Percentiles rank a stretch among this genome's conserved stretches.
Conservation (phyloP, 2,113 vertebrate species). For the Oceanodroma tethys region DNA sequence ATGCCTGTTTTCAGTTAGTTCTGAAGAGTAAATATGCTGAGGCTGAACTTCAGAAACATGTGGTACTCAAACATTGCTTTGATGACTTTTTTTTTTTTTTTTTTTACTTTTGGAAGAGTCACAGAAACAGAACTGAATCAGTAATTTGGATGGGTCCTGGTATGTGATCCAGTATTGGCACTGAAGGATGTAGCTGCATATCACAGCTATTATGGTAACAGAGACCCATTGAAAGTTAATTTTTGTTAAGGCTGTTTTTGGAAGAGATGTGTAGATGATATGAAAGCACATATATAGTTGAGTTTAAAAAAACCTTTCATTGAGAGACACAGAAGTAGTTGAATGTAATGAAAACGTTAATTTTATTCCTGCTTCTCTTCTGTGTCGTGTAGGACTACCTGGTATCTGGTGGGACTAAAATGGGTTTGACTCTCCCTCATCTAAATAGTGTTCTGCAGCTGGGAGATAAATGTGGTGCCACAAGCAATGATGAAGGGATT, state of each 20-base stretch:
- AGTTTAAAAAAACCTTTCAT: not conserved
- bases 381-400: not conserved
- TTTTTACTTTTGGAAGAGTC: not conserved
- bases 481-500: not conserved
- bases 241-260: not conserved
- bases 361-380: not conserved
- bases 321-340: not conserved
- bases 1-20: not conserved
- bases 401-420: not conserved
- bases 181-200: not conserved
- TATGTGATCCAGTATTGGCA: not conserved
- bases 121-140: not conserved
- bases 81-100: not conserved
- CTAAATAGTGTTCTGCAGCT: not conserved
- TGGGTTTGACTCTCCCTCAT: not conserved
- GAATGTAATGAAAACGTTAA: not conserved
- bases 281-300: not conserved
- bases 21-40: not conserved
- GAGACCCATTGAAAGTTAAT: not conserved
- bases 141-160: not conserved
- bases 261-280: not conserved
- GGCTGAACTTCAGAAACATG: not conserved
- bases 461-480: not conserved
- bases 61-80: not conserved
- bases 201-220: not conserved